Percentiles rank a stretch among this genome's conserved stretches.
phyloP scores from a whole-genome alignment of 2,888 invertebrate species.

The Limulus polyphemus region DNA sequence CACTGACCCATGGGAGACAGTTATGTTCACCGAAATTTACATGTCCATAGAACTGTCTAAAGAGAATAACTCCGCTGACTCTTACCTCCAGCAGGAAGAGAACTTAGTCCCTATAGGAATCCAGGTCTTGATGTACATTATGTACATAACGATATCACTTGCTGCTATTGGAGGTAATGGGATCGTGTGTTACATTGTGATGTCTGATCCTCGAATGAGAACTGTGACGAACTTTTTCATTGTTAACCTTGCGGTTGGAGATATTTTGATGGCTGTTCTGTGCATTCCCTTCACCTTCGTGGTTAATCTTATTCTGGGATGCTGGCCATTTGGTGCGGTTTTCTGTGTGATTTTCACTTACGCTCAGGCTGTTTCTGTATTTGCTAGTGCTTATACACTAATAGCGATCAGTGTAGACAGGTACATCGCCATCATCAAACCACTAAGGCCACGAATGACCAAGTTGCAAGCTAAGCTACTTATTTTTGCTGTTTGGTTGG shows the following conservation, averaged over 20 bases:
- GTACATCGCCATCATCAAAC: slow-evolving; percentile 83
- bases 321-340: slow-evolving; percentile 74
- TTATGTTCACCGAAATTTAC: too few relatives aligned
- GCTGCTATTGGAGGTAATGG: slow-evolving; percentile 40
- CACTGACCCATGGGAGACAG: too few relatives aligned
- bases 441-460: slow-evolving; percentile 64
- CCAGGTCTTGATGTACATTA: slow-evolving; percentile 35
- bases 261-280: slow-evolving; percentile 75
- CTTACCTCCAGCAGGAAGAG: too few relatives aligned
- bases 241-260: slow-evolving; percentile 68
- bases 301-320: slow-evolving; percentile 57
- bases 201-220: slow-evolving; percentile 69
- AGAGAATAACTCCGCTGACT: too few relatives aligned
- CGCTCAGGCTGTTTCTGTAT: slow-evolving; percentile 46
- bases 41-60: too few relatives aligned
- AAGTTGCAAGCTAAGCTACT: slow-evolving; percentile 55
- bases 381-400: slow-evolving; percentile 61
- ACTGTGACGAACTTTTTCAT: slow-evolving; percentile 88
- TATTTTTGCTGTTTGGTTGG: slow-evolving; percentile 57
- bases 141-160: slow-evolving; percentile 40
- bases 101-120: slow-evolving; percentile 5
- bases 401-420: slow-evolving; percentile 82
- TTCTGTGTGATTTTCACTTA: slow-evolving; percentile 74
- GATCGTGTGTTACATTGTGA: slow-evolving; percentile 70
- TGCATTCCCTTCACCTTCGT: slow-evolving; percentile 85